These are phyloP conservation scores for Mylabris phalerata DNA, from an alignment of 1,140 invertebrate species.

Conservation along the genomic window DNA sequence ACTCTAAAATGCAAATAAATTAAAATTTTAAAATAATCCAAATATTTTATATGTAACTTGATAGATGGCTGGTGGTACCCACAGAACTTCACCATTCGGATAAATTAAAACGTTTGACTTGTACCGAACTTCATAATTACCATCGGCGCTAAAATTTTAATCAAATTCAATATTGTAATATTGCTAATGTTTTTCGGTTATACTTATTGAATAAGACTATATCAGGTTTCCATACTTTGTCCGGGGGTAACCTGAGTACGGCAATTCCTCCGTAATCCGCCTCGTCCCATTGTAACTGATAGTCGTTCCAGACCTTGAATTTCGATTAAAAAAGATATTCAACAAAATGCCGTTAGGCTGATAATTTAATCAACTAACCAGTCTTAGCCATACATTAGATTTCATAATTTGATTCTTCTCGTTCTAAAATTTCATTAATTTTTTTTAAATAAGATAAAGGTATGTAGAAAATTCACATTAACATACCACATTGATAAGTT, in stretches of 20 bases:
- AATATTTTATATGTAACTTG: slow-evolving; percentile 48
- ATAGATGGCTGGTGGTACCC: slow-evolving; percentile 98
- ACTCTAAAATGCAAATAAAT: slow-evolving; percentile 57
- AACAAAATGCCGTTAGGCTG: background rate
- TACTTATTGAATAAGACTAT: slow-evolving; percentile 99
- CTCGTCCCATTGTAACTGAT: slow-evolving; percentile 96
- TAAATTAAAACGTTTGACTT: slow-evolving; percentile 97
- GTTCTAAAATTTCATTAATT: slow-evolving; percentile 63
- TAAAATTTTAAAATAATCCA: slow-evolving; percentile 3
- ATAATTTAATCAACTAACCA: slow-evolving; percentile 54
- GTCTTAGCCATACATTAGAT: slow-evolving; percentile 94
- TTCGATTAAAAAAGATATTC: background rate
- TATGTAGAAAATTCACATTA: background rate
- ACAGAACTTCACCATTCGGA: slow-evolving; percentile 84
- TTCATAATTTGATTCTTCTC: slow-evolving; percentile 99
- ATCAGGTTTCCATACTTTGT: slow-evolving; percentile 99
- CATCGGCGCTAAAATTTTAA: slow-evolving; percentile 73
- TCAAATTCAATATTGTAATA: slow-evolving; percentile 16
- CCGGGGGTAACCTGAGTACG: slow-evolving; percentile 89
- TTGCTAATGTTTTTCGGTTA: slow-evolving; percentile 24
- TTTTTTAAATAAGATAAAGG: too few species aligned
- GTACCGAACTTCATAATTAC: slow-evolving; percentile 94
- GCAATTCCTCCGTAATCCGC: slow-evolving; percentile 96
- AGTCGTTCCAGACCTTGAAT: slow-evolving; percentile 87
- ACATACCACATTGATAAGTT: slow-evolving; percentile 98